These are phyloP conservation scores for Chromoteleia sp. DNA, from an alignment of 2,888 invertebrate genomes.

Conservation along the genomic window DNA sequence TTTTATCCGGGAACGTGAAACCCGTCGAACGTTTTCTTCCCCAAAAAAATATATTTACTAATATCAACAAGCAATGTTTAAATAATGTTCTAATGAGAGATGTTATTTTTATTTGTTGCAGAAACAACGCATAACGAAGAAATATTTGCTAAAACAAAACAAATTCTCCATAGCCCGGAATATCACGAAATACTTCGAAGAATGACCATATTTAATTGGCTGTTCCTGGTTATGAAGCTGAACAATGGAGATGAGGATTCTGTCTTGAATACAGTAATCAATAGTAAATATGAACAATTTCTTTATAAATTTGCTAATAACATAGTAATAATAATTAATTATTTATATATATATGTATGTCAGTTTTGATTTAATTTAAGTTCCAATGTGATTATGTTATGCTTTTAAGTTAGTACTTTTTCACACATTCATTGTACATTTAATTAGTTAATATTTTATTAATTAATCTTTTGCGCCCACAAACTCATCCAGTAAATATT, in stretches of 20 bases:
- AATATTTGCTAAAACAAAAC: constrained; percentile 26
- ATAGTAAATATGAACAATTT: constrained; percentile 40
- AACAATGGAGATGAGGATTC: constrained; percentile 21
- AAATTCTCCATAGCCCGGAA: constrained; percentile 37
- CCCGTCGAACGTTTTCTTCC: no score
- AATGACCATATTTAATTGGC: constrained; percentile 36
- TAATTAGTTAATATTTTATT: not conserved
- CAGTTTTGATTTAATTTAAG: no score
- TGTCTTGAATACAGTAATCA: constrained; percentile 24
- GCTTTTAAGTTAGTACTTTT: no score
- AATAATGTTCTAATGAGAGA: not conserved
- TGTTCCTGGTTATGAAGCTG: constrained; percentile 43
- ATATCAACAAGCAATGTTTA: no score
- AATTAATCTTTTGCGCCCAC: no score
- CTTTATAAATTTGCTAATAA: no score
- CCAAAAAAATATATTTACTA: not conserved
- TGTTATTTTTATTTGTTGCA: constrained; percentile 29
- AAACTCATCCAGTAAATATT: no score
- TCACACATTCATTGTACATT: not conserved
- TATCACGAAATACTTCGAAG: constrained; percentile 15
- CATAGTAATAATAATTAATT: no score
- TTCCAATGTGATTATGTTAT: no score
- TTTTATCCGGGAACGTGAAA: no score
- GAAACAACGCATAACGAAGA: constrained; percentile 22
- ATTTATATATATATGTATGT: no score